Evolutionary conservation across 2,797 vertebrate genomes (phyloP).

Genomic region (Aplochiton taeniatus): DNA sequence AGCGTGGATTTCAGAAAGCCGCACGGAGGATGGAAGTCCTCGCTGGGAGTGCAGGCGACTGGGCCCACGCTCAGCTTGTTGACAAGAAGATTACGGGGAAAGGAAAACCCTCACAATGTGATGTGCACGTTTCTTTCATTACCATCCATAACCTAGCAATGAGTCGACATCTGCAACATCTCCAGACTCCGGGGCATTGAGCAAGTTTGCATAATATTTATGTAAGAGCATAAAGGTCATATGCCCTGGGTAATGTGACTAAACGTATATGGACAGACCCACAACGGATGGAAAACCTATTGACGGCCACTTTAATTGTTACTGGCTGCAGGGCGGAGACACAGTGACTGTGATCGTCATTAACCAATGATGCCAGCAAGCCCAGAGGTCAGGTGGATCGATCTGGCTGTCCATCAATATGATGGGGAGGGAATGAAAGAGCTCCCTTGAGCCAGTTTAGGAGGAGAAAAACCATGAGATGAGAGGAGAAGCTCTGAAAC

Average conservation of each 20-base stretch:
- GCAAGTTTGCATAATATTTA: slow-evolving; percentile 25
- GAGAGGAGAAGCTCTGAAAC: too few relatives aligned
- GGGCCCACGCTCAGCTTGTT: too few relatives aligned
- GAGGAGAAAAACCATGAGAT: too few relatives aligned
- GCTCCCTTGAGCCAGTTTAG: too few relatives aligned
- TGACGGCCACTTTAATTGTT: slow-evolving; percentile 32
- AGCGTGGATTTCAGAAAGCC: neutral
- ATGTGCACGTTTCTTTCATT: too few relatives aligned
- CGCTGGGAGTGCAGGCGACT: too few relatives aligned
- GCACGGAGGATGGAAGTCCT: too few relatives aligned
- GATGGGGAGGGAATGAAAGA: slow-evolving; percentile 1
- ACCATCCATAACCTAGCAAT: too few relatives aligned
- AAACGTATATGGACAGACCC: slow-evolving; percentile 1
- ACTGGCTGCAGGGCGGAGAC: slow-evolving; percentile 30
- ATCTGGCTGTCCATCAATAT: slow-evolving; percentile 26
- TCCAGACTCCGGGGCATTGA: too few relatives aligned
- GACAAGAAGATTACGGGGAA: too few relatives aligned
- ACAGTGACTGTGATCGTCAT: slow-evolving; percentile 24
- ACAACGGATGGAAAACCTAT: slow-evolving; percentile 30
- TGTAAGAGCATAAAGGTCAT: slow-evolving; percentile 20
- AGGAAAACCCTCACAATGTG: too few relatives aligned
- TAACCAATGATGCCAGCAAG: slow-evolving; percentile 29
- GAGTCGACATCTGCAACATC: too few relatives aligned
- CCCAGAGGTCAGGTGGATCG: slow-evolving; percentile 41
- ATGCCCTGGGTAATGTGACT: slow-evolving; percentile 8